Evolutionary conservation across 2,888 invertebrate species (phyloP), one percentile per base, ranked within the genome.

Genomic region (Drosophila neotestacea): DNA sequence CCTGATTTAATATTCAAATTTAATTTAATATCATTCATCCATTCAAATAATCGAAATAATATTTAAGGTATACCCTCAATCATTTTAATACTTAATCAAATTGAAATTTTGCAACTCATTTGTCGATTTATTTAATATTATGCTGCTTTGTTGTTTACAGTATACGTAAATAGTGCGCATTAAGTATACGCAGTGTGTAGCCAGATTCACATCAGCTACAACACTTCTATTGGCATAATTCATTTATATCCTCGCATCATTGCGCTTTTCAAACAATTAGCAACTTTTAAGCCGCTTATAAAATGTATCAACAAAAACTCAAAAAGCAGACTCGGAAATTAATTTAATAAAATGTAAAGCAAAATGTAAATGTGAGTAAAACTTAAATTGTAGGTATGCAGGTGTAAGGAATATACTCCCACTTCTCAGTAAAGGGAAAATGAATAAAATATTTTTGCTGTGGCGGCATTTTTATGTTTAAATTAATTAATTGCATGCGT

Each of bases 401-500:
- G 54, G n/a, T 62, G 41, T 36, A 16, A 27, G 11, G 7, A 22
- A 32, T 27, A 52, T 22, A 34, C 22, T 4, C 11, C 16, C 36
- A 16, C 22, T 38, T 36, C 22, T 6, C 28, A 13, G 28, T 34
- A n/a, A 32, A 4, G 44, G 34, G 11, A 13, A 11, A n/a, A 16
- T 27, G 10, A 10, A 34, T 27, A 50, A 76, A 76, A 73, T 70
- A 58, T 73, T 71, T 75, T 67, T 75, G 70, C 71, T 64, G 50
- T 64, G 39, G 32, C 38, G 68, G 74, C 85, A 81, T 56, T 78
- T 76, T 60, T 50, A 73, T 78, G 74, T 73, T 70, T 58, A 72
- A 85, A 79, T 88, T 85, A 85, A 85, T 89, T 89, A 85, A 85
- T 81, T 82, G 88, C 74, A 73, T 85, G 77, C 85, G 88, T 88